A percentile compares a stretch with the other conserved stretches of the same genome.
phyloP scores from a whole-genome alignment of 2,797 vertebrate genomes.

The Poeciliopsis paucimaculata region DNA sequence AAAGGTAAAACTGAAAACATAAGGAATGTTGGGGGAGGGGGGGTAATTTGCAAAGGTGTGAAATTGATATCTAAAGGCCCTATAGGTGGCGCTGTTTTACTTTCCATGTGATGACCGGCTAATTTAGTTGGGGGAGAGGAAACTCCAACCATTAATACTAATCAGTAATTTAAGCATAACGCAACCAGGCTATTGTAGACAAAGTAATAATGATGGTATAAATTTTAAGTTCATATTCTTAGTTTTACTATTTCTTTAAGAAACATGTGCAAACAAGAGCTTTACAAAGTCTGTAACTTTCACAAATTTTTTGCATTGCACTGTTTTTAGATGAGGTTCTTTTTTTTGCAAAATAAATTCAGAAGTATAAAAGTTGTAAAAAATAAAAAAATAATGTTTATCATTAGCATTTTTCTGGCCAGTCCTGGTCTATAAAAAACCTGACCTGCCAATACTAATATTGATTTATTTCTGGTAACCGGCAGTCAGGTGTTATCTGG shows the following conservation, averaged over 20 bases:
- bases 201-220: neutral
- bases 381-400: neutral
- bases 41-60: neutral
- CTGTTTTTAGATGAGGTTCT: neutral
- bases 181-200: neutral
- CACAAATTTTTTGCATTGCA: neutral
- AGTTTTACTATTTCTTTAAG: neutral
- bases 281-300: neutral
- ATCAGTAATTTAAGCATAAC: neutral
- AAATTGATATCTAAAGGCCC: neutral
- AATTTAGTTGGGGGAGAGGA: neutral
- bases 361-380: neutral
- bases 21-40: fast-evolving
- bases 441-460: no score
- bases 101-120: neutral
- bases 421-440: no score
- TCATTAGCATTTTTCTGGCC: no score
- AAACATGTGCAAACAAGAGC: neutral
- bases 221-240: neutral
- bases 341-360: neutral
- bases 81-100: neutral
- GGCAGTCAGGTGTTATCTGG: no score
- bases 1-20: neutral
- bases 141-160: neutral
- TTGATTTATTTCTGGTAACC: no score